Evolutionary conservation across 2,797 vertebrate species (phyloP), one percentile per base, ranked within the genome.

Genomic region (Dermochelys coriacea): DNA sequence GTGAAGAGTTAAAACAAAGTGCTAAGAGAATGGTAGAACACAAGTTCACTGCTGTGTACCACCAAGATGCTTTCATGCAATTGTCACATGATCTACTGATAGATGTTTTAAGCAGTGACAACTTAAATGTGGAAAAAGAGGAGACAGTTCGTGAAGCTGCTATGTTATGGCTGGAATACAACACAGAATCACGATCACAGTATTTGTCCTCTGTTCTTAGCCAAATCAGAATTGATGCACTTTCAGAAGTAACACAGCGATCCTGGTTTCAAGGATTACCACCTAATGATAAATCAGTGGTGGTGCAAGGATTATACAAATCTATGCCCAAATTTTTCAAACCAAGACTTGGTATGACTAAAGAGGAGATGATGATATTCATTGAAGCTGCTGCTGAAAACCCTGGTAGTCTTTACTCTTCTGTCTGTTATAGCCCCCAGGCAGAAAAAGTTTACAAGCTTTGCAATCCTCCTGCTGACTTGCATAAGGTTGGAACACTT

Each of bases 311-410:
- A 77, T 98, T 99, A 49, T 99, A 99, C 98, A 99, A 99, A 97
- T 99, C 99, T 3, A 99, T 99, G 99, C 99, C 99, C 95, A 99
- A 99, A 98, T 99, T 99, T 96, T 99, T 99, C 98, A 99, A 99
- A 94, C 99, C 99, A 4, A 98, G 99, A 50, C 98, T 99, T 49
- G 99, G 99, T 89, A 99, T 99, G 99, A 99, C 99, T 57, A 99
- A 99, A 98, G 99, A 99, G 97, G 99, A 99, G 97, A 99, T 99
- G 99, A 98, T 99, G 84, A 99, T 99, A 95, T 99, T 99, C 97
- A 99, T 99, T 95, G 99, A 99, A 98, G 99, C 99, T 84, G 97
- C 98, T 94, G 98, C 99, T 50, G 99, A 99, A 97, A 98, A 98
- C 68, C 98, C 99, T 2, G 98, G 98, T 81, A 97, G 98, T 87